Evolutionary conservation across 1,140 invertebrate species (phyloP).

Genomic region (Zaprionus tsacasi): DNA sequence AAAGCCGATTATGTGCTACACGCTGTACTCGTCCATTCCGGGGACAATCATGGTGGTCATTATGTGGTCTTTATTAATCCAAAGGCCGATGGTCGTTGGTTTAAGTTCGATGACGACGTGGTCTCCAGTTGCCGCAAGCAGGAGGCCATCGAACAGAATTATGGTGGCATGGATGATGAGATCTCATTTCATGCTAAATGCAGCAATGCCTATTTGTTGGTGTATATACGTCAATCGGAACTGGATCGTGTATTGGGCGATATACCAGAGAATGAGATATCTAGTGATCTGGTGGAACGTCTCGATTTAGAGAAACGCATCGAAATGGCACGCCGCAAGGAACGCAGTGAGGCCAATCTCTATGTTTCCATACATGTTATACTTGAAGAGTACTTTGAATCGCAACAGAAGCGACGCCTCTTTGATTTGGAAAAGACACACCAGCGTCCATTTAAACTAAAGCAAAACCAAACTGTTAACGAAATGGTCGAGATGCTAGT

Average conservation of each 20-base stretch:
- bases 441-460: conserved; percentile 94
- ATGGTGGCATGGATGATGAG: conserved; percentile 98
- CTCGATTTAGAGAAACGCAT: conserved; percentile 97
- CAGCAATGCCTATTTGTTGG: conserved; percentile 99
- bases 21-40: conserved; percentile 99
- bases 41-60: conserved; percentile 99
- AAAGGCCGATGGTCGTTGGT: conserved; percentile 97
- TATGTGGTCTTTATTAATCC: conserved; percentile 99
- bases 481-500: conserved; percentile 94
- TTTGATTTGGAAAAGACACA: conserved; percentile 96
- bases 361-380: conserved; percentile 94
- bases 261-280: conserved; percentile 95
- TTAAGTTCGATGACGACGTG: conserved; percentile 99
- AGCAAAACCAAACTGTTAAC: conserved; percentile 92
- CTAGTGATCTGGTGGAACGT: conserved; percentile 93
- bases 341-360: conserved; percentile 97
- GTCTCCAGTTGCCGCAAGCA: conserved; percentile 97
- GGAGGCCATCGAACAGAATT: conserved; percentile 99
- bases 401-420: conserved; percentile 97
- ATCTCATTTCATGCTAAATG: conserved; percentile 95
- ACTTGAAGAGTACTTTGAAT: conserved; percentile 90
- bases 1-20: conserved; percentile 98
- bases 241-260: conserved; percentile 91
- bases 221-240: conserved; percentile 96
- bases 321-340: conserved; percentile 96